Evolutionary conservation across 1,140 invertebrate genomes (phyloP).

Genomic region (Battus philenor): DNA sequence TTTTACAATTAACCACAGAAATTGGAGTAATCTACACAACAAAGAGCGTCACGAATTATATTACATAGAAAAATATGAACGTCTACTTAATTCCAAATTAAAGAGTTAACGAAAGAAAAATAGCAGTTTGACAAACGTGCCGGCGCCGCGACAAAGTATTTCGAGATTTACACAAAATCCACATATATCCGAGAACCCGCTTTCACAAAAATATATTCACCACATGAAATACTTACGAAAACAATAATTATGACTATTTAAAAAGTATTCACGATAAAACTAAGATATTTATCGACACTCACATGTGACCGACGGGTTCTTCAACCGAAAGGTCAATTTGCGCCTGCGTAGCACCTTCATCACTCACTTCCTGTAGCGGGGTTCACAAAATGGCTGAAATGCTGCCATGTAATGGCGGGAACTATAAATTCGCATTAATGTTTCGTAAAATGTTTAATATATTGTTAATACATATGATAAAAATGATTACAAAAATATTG

Average conservation of each 20-base stretch:
- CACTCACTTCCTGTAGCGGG: conserved; percentile 74
- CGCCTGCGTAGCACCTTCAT: conserved; percentile 76
- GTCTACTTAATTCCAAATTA: conserved; percentile 38
- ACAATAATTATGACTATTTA: conserved; percentile 57
- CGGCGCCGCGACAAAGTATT: conserved; percentile 58
- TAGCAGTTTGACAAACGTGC: conserved; percentile 70
- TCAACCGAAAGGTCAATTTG: conserved; percentile 77
- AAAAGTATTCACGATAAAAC: conserved; percentile 64
- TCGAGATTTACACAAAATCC: conserved; percentile 59
- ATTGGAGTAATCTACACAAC: conserved; percentile 27
- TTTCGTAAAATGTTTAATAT: not conserved
- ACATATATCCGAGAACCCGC: conserved; percentile 41
- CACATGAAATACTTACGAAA: conserved; percentile 73
- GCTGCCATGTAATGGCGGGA: conserved; percentile 48
- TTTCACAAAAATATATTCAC: conserved; percentile 65
- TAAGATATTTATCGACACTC: conserved; percentile 76
- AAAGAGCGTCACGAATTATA: conserved; percentile 26
- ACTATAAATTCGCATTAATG: conserved; percentile 20
- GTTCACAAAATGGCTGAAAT: conserved; percentile 64
- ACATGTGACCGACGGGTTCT: conserved; percentile 77
- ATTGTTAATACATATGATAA: not conserved
- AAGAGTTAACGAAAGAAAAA: conserved; percentile 52
- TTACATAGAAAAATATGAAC: conserved; percentile 27
- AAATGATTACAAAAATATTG: too few species aligned
- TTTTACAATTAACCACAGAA: conserved; percentile 31